These are phyloP conservation scores for Ivindomyrus marchei DNA, from an alignment of 2,113 vertebrate species.

Conservation along the genomic window DNA sequence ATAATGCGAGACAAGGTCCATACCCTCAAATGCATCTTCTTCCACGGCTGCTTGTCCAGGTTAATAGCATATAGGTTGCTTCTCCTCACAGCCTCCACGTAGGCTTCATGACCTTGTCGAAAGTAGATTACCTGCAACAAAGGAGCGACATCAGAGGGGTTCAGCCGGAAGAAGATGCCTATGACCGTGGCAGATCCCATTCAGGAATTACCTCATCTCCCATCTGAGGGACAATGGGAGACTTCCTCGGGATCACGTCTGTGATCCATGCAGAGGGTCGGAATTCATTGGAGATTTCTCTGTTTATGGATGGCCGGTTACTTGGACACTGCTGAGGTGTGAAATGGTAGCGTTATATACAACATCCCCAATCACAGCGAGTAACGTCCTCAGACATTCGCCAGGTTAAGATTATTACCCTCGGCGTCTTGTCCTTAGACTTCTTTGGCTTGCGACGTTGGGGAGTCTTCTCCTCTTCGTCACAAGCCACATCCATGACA, in stretches of 20 bases:
- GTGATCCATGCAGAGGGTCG: constrained; percentile 89
- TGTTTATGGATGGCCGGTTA: constrained; percentile 55
- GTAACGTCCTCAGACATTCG: neutral
- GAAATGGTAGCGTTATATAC: neutral
- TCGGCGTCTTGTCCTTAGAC: constrained; percentile 50
- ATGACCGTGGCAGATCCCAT: neutral
- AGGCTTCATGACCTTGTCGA: constrained; percentile 91
- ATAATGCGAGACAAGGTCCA: constrained; percentile 26
- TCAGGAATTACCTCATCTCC: constrained; percentile 81
- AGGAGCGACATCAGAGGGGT: neutral
- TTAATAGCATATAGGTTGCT: constrained; percentile 81
- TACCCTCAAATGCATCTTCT: constrained; percentile 83
- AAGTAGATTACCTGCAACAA: constrained; percentile 86
- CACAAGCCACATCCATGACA: constrained; percentile 63
- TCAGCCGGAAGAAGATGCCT: neutral
- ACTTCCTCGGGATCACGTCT: constrained; percentile 82
- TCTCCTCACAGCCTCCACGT: constrained; percentile 83
- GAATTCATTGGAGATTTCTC: constrained; percentile 74
- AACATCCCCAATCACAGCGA: neutral
- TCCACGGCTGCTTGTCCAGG: constrained; percentile 87
- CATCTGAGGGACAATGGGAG: constrained; percentile 96
- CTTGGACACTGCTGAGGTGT: constrained; percentile 48
- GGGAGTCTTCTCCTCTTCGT: constrained; percentile 49
- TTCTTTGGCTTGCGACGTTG: constrained; percentile 56
- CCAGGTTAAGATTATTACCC: constrained; percentile 36